A percentile compares a stretch with the other conserved stretches of the same genome.
These are phyloP conservation scores for Pao palembangensis DNA, from an alignment of 2,113 vertebrate species.

Conservation along the genomic window DNA sequence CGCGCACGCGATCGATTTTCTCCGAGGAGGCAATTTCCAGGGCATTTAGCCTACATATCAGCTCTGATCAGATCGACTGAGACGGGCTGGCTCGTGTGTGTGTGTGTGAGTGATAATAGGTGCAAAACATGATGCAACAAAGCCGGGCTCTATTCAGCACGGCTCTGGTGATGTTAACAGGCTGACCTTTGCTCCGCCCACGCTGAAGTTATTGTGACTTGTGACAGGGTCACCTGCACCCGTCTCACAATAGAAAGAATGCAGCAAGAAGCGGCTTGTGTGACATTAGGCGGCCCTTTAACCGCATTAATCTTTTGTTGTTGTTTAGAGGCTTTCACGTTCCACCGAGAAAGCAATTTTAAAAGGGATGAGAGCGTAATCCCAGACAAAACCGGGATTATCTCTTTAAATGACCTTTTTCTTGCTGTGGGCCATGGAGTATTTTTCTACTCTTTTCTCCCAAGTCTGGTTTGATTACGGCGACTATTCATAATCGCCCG, in stretches of 20 bases:
- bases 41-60: conserved; percentile 65
- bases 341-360: conserved; percentile 72
- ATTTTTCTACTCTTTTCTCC: conserved; percentile 57
- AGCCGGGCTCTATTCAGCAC: background rate
- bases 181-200: conserved; percentile 12
- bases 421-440: conserved; percentile 57
- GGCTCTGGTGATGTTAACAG: conserved; percentile 6
- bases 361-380: conserved; percentile 72
- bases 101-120: conserved; percentile 1
- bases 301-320: conserved; percentile 66
- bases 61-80: conserved; percentile 44
- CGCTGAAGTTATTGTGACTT: conserved; percentile 30
- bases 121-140: conserved; percentile 8
- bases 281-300: conserved; percentile 45
- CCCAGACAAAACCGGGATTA: conserved; percentile 72
- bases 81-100: conserved; percentile 30
- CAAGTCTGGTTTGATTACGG: conserved; percentile 61
- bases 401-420: conserved; percentile 75
- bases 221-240: conserved; percentile 43
- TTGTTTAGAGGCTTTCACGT: conserved; percentile 69
- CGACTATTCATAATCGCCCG: conserved; percentile 51
- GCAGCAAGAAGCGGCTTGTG: conserved; percentile 30
- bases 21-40: conserved; percentile 55
- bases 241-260: conserved; percentile 36
- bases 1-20: conserved; percentile 54